A percentile compares a stretch with the other conserved stretches of the same genome.
phyloP scores from a whole-genome alignment of 2,797 vertebrate species.

The Pangasius macronema region DNA sequence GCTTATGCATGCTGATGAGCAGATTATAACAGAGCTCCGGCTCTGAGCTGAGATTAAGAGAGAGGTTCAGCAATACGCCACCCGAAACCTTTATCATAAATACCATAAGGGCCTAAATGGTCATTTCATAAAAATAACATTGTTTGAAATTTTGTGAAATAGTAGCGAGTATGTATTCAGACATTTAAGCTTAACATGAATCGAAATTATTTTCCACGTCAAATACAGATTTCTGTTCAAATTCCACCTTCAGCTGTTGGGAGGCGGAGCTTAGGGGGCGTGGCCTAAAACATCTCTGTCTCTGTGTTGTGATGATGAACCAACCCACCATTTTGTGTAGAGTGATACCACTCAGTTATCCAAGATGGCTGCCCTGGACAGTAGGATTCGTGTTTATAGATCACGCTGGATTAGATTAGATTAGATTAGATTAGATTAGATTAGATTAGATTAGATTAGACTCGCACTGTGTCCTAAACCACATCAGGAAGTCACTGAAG shows the following conservation, averaged over 20 bases:
- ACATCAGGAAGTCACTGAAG: neutral
- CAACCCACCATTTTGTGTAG: neutral
- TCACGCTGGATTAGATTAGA: neutral
- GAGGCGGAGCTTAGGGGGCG: neutral
- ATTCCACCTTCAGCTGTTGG: neutral
- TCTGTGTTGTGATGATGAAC: neutral
- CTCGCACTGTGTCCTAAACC: neutral
- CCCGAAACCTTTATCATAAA: too few relatives aligned
- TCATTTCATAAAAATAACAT: too few relatives aligned
- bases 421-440: too few relatives aligned
- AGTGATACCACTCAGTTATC: neutral
- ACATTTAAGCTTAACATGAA: neutral
- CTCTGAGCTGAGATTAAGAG: neutral
- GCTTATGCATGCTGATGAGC: neutral
- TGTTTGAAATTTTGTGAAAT: too few relatives aligned
- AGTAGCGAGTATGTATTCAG: neutral
- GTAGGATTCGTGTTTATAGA: neutral
- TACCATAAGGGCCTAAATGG: too few relatives aligned
- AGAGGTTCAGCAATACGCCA: too few relatives aligned
- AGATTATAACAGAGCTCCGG: neutral
- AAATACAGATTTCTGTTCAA: neutral
- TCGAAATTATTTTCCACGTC: neutral
- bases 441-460: neutral
- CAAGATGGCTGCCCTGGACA: neutral
- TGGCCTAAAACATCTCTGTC: too few relatives aligned